Percentiles rank a stretch among this genome's conserved stretches.
phyloP scores from a whole-genome alignment of 2,888 invertebrate species.

The Empis stercorea region DNA sequence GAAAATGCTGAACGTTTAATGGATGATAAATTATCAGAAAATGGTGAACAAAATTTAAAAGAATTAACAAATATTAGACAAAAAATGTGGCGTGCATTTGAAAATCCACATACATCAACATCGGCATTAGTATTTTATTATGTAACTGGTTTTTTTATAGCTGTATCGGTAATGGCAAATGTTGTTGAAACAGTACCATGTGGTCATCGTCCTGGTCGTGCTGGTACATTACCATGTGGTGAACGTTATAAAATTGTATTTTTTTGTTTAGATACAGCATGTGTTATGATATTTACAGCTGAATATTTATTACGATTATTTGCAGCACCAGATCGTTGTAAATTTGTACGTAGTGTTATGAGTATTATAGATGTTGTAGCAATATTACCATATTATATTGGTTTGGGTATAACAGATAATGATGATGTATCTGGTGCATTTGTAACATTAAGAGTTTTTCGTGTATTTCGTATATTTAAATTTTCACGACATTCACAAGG shows the following conservation, averaged over 20 bases:
- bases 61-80: slow-evolving; percentile 80
- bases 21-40: slow-evolving; percentile 92
- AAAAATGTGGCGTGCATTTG: slow-evolving; percentile 99
- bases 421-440: slow-evolving; percentile 98
- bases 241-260: slow-evolving; percentile 96
- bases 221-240: slow-evolving; percentile 86
- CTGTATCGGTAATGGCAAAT: slow-evolving; percentile 98
- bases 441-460: slow-evolving; percentile 95
- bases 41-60: slow-evolving; percentile 78
- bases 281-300: slow-evolving; percentile 99
- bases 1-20: slow-evolving; percentile 97
- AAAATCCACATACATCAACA: slow-evolving; percentile 98
- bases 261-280: slow-evolving; percentile 97
- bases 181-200: slow-evolving; percentile 96
- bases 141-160: slow-evolving; percentile 99
- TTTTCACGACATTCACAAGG: slow-evolving; percentile 99
- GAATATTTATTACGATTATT: slow-evolving; percentile 91
- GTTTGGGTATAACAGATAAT: slow-evolving; percentile 93
- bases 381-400: slow-evolving; percentile 97
- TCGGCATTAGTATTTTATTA: slow-evolving; percentile 99
- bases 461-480: slow-evolving; percentile 99
- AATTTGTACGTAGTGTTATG: slow-evolving; percentile 97
- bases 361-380: slow-evolving; percentile 99
- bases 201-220: slow-evolving; percentile 73
- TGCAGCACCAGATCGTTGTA: slow-evolving; percentile 96